phyloP scores from a whole-genome alignment of 2,797 vertebrate genomes.

The Sebastes variabilis region DNA sequence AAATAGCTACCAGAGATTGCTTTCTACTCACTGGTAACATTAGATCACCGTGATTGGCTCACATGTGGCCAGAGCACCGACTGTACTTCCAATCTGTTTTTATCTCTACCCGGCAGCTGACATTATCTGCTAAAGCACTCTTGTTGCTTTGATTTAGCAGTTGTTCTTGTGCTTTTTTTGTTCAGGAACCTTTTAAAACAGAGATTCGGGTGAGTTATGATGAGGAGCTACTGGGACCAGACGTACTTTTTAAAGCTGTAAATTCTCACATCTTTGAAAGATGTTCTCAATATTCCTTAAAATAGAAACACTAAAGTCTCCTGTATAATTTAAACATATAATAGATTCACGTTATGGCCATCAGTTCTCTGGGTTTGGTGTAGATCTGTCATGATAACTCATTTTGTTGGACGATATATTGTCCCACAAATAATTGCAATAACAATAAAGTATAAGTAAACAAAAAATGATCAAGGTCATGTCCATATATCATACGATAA shows the following conservation, averaged over 20 bases:
- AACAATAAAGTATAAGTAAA: too few relatives aligned
- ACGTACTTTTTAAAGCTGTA: background rate
- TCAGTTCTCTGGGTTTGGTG: background rate
- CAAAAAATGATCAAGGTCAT: too few relatives aligned
- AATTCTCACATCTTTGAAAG: background rate
- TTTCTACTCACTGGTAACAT: conserved; percentile 22
- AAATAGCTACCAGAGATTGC: conserved; percentile 61
- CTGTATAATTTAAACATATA: background rate
- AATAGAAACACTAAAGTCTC: background rate
- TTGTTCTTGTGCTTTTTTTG: background rate
- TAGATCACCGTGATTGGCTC: conserved; percentile 2
- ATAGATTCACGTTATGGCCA: background rate
- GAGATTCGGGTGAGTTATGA: background rate
- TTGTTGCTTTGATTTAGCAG: background rate
- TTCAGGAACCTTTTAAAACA: background rate
- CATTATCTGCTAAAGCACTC: background rate
- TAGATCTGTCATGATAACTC: too few relatives aligned
- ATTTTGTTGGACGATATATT: too few relatives aligned
- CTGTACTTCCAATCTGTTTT: background rate
- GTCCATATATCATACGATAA: too few relatives aligned
- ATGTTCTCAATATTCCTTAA: background rate
- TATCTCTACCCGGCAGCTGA: background rate
- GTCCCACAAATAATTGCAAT: too few relatives aligned
- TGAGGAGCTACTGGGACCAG: background rate
- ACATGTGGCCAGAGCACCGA: background rate